phyloP scores from a whole-genome alignment of 2,888 invertebrate species.

The Thera britannica region DNA sequence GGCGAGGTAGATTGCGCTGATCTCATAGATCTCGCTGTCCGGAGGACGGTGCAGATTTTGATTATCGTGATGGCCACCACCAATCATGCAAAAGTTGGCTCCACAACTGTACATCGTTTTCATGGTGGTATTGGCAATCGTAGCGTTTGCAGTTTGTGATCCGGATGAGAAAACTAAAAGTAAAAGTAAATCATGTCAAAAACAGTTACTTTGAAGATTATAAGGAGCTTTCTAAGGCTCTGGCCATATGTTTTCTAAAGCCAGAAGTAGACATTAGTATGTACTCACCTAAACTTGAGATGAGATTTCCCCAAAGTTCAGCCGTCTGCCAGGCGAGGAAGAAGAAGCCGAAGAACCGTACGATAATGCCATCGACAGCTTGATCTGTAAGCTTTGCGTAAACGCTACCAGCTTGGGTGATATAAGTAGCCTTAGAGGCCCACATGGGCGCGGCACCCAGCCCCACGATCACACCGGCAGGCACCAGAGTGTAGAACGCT shows the following conservation, averaged over 20 bases:
- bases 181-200: constrained; percentile 7
- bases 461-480: constrained; percentile 96
- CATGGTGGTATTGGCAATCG: constrained; percentile 74
- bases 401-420: constrained; percentile 95
- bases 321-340: constrained; percentile 99
- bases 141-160: constrained; percentile 84
- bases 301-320: constrained; percentile 97
- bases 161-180: constrained; percentile 90
- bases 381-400: constrained; percentile 93
- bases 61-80: constrained; percentile 86
- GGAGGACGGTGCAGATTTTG: constrained; percentile 92
- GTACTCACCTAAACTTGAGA: constrained; percentile 93
- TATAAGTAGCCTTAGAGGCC: constrained; percentile 99
- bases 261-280: neutral
- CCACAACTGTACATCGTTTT: constrained; percentile 87
- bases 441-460: constrained; percentile 98
- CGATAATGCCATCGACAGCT: constrained; percentile 95
- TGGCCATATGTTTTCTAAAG: constrained; percentile 34
- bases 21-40: constrained; percentile 93
- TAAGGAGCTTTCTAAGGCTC: neutral
- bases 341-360: constrained; percentile 99
- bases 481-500: constrained; percentile 95
- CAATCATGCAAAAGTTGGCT: constrained; percentile 92
- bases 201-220: neutral
- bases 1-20: constrained; percentile 94